Conservation (phyloP, 1,140 invertebrate species). For the Sitophilus oryzae region DNA sequence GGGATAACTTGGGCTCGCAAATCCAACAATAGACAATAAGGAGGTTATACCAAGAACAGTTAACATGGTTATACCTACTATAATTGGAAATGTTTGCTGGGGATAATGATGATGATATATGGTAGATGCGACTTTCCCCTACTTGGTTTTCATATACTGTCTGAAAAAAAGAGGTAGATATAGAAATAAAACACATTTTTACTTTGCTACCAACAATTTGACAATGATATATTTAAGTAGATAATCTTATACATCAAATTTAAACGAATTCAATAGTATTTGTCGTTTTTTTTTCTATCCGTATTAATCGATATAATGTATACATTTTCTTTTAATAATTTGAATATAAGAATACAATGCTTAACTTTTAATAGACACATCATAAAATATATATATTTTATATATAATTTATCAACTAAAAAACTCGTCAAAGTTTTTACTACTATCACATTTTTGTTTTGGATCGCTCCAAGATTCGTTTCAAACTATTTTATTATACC, state of each 20-base stretch:
- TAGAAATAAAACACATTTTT: conserved; percentile 1
- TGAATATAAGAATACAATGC: conserved; percentile 25
- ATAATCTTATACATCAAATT: conserved; percentile 15
- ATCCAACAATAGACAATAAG: too few species aligned
- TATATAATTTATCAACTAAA: conserved; percentile 23
- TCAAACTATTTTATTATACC: background rate
- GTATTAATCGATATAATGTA: conserved; percentile 13
- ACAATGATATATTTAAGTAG: conserved; percentile 13
- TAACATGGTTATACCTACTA: too few species aligned
- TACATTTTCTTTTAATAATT: conserved; percentile 13
- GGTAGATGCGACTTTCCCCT: too few species aligned
- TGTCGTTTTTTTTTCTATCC: conserved; percentile 9
- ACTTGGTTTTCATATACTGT: too few species aligned
- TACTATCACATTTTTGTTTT: conserved; percentile 29
- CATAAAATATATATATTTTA: conserved; percentile 28
- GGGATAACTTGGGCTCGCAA: too few species aligned
- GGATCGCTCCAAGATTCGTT: conserved; percentile 21
- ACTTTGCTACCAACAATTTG: conserved; percentile 23
- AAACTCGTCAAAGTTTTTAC: conserved; percentile 23
- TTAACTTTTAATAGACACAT: conserved; percentile 25
- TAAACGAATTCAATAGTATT: conserved; percentile 4
- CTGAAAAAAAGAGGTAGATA: background rate
- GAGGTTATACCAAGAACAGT: too few species aligned
- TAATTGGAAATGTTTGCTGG: too few species aligned
- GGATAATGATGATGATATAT: too few species aligned